A percentile compares a stretch with the other conserved stretches of the same genome.
These are phyloP conservation scores for Perizoma flavofasciatum DNA, from an alignment of 2,888 invertebrate species.

Conservation along the genomic window DNA sequence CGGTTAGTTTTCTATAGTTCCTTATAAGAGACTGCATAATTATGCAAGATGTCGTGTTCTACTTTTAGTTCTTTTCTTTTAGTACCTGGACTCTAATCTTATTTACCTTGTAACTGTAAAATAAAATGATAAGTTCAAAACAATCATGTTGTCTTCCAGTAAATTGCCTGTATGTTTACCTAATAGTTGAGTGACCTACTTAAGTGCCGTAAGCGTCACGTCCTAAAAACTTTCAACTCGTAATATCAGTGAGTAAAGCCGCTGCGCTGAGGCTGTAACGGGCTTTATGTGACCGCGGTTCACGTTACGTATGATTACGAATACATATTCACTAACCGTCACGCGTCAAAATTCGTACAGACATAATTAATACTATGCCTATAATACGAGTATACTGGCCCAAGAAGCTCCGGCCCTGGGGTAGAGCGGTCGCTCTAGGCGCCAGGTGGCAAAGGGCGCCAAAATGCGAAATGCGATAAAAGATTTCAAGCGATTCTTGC, in stretches of 20 bases:
- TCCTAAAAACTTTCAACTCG: conserved; percentile 61
- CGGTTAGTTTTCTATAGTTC: too few species aligned
- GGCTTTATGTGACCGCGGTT: conserved; percentile 24
- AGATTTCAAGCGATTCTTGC: too few species aligned
- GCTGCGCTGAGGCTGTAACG: conserved; percentile 44
- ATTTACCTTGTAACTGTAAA: conserved; percentile 12
- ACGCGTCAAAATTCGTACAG: too few species aligned
- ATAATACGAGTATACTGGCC: not conserved
- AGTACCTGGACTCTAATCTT: not conserved
- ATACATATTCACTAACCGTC: conserved; percentile 6
- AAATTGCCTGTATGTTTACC: conserved; percentile 36
- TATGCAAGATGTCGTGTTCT: not conserved
- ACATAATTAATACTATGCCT: too few species aligned
- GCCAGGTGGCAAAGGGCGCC: not conserved
- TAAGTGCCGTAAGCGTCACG: conserved; percentile 66
- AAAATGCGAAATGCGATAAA: not conserved
- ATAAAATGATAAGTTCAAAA: conserved; percentile 7
- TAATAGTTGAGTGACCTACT: conserved; percentile 37
- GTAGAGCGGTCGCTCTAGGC: not conserved
- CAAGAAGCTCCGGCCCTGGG: not conserved
- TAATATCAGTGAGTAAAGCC: conserved; percentile 45
- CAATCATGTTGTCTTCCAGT: conserved; percentile 4
- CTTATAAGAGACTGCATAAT: not conserved
- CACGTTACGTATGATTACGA: conserved; percentile 46
- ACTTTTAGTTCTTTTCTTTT: not conserved